Evolutionary conservation across 2,888 invertebrate species (phyloP).

Genomic region (Eupithecia dodoneata): DNA sequence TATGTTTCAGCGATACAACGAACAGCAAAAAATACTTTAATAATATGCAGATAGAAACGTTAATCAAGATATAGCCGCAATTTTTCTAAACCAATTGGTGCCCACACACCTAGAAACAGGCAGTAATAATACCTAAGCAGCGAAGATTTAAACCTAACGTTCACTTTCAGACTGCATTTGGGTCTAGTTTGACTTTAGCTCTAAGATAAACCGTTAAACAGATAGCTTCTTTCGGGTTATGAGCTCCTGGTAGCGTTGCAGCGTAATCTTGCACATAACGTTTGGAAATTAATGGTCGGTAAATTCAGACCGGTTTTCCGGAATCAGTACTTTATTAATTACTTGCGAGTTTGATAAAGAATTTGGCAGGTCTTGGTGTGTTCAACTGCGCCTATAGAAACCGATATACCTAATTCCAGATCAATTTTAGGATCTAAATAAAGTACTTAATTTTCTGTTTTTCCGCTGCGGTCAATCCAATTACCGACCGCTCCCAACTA

Average conservation of each 20-base stretch:
- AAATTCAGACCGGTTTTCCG: constrained; percentile 16
- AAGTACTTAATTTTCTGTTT: too few relatives aligned
- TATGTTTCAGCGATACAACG: too few relatives aligned
- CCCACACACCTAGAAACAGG: not conserved
- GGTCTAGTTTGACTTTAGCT: constrained; percentile 11
- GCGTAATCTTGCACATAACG: constrained; percentile 28
- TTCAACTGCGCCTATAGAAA: too few relatives aligned
- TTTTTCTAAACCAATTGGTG: not conserved
- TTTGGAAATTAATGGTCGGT: constrained; percentile 17
- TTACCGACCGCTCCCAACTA: too few relatives aligned
- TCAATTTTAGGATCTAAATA: too few relatives aligned
- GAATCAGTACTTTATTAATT: not conserved
- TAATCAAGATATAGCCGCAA: not conserved
- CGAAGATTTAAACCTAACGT: constrained; percentile 9
- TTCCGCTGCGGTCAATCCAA: too few relatives aligned
- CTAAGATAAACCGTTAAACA: not conserved
- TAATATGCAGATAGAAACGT: too few relatives aligned
- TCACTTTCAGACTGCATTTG: constrained; percentile 15
- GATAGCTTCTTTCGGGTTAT: constrained; percentile 5
- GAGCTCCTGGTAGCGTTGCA: constrained; percentile 28
- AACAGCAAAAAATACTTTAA: too few relatives aligned
- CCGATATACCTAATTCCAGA: too few relatives aligned
- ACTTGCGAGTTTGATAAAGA: not conserved
- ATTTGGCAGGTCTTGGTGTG: not conserved
- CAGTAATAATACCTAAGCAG: not conserved